Evolutionary conservation across 1,140 invertebrate genomes (phyloP).

Genomic region (Caerostris darwini): DNA sequence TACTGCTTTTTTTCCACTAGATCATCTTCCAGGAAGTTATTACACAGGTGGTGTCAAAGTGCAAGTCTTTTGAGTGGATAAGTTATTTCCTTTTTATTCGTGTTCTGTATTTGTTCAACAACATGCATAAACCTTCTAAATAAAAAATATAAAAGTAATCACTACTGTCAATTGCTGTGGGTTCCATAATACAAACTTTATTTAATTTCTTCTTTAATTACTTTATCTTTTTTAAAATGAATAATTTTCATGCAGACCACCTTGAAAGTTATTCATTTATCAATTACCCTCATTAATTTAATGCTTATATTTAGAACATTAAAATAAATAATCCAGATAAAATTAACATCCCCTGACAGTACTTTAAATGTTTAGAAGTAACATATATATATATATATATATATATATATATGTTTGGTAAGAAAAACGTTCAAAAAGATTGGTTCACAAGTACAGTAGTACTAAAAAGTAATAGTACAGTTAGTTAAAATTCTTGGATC

Average conservation of each 20-base stretch:
- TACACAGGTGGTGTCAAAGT: background rate
- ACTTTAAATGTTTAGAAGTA: no score
- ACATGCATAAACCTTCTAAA: background rate
- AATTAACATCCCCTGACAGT: no score
- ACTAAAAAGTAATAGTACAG: no score
- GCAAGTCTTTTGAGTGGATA: background rate
- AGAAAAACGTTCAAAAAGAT: no score
- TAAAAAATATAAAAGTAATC: background rate
- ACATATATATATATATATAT: no score
- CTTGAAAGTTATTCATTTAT: no score
- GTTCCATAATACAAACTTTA: background rate
- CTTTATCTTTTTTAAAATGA: background rate
- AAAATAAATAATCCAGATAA: no score
- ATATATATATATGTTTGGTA: no score
- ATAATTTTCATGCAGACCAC: background rate
- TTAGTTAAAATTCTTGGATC: no score
- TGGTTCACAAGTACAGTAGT: no score
- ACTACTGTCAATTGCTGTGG: background rate
- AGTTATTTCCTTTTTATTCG: background rate
- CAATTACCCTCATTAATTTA: no score
- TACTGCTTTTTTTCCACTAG: background rate
- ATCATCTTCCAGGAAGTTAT: slow-evolving; percentile 39
- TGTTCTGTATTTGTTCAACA: background rate
- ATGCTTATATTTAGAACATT: no score
- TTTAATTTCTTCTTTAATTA: background rate